These are phyloP conservation scores for Hypomesus transpacificus DNA, from an alignment of 2,113 vertebrate species.

Conservation along the genomic window DNA sequence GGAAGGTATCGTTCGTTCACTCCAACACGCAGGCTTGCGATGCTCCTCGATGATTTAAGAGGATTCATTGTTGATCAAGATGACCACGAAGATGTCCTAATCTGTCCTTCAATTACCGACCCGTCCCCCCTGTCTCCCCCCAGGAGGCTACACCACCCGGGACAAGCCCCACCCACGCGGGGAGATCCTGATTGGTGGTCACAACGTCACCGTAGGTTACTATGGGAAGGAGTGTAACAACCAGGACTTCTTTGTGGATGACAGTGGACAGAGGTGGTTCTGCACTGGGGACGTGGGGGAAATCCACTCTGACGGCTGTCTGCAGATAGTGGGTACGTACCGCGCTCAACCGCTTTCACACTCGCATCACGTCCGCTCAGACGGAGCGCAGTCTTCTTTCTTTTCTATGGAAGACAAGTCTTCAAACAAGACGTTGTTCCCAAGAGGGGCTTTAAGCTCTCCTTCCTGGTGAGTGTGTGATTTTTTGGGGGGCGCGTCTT, in stretches of 20 bases:
- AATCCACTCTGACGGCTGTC: constrained; percentile 89
- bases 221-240: constrained; percentile 79
- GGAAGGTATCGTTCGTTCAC: constrained; percentile 79
- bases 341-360: too few relatives aligned
- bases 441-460: too few relatives aligned
- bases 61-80: too few relatives aligned
- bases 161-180: constrained; percentile 92
- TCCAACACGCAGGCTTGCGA: neutral
- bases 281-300: constrained; percentile 95
- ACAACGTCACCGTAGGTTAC: constrained; percentile 93
- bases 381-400: too few relatives aligned
- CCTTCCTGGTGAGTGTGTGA: too few relatives aligned
- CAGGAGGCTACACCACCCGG: constrained; percentile 88
- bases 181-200: constrained; percentile 91
- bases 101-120: neutral
- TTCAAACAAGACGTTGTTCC: too few relatives aligned
- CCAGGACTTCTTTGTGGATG: constrained; percentile 83
- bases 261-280: constrained; percentile 91
- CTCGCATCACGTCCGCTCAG: too few relatives aligned
- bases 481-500: neutral
- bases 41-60: neutral
- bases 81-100: too few relatives aligned
- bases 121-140: neutral
- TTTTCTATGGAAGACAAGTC: too few relatives aligned
- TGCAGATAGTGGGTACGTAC: constrained; percentile 91